phyloP scores from a whole-genome alignment of 2,113 vertebrate genomes.

The Baryphthengus martii region DNA sequence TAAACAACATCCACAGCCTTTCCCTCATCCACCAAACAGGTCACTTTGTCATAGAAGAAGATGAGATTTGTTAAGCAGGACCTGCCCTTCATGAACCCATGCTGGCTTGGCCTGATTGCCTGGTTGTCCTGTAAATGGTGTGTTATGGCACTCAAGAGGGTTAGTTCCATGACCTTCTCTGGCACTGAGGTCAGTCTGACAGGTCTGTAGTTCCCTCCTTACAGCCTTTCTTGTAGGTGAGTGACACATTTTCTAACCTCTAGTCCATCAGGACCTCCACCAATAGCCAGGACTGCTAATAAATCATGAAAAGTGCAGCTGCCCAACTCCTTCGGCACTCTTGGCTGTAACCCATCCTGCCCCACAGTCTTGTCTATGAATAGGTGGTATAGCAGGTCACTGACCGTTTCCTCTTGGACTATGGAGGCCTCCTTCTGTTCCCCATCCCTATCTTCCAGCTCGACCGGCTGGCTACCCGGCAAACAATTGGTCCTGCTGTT shows the following conservation, averaged over 20 bases:
- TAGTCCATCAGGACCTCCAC: not conserved
- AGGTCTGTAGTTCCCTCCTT: not conserved
- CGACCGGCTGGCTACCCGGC: fast-evolving
- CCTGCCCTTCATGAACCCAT: too few relatives aligned
- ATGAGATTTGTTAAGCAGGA: too few relatives aligned
- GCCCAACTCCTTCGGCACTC: too few relatives aligned
- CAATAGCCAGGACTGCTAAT: not conserved
- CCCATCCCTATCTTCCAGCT: not conserved
- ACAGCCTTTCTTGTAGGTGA: not conserved
- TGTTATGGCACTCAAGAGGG: not conserved
- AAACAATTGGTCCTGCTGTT: not conserved
- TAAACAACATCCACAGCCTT: too few relatives aligned
- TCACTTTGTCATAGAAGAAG: too few relatives aligned
- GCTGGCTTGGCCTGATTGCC: too few relatives aligned
- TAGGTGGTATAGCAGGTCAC: not conserved
- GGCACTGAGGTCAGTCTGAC: not conserved
- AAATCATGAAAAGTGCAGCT: too few relatives aligned
- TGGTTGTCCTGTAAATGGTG: too few relatives aligned
- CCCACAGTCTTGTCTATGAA: not conserved
- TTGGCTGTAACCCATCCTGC: too few relatives aligned
- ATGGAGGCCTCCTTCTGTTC: not conserved
- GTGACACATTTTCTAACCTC: too few relatives aligned
- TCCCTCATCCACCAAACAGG: too few relatives aligned
- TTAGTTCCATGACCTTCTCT: not conserved
- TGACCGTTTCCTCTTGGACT: not conserved